Evolutionary conservation across 1,140 invertebrate genomes (phyloP).

Genomic region (Sinonovacula constricta): DNA sequence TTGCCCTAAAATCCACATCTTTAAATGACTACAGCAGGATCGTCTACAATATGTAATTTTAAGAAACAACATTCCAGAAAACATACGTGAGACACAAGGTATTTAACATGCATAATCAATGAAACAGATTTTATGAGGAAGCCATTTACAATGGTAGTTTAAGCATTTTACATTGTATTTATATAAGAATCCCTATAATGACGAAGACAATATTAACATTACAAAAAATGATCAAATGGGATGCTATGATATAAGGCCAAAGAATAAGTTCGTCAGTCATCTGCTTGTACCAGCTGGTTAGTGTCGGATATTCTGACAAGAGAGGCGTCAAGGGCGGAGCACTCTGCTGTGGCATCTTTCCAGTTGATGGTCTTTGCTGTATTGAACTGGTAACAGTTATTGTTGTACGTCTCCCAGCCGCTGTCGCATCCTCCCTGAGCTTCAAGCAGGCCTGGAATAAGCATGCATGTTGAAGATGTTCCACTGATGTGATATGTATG

Average conservation of each 20-base stretch:
- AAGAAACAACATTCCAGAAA: too few species aligned
- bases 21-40: too few species aligned
- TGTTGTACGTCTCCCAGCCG: too few species aligned
- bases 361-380: conserved; percentile 3
- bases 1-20: too few species aligned
- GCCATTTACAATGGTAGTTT: not conserved
- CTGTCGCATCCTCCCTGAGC: too few species aligned
- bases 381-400: conserved; percentile 14
- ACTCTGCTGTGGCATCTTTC: not conserved
- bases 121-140: not conserved
- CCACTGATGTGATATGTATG: too few species aligned
- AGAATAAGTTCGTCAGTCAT: not conserved
- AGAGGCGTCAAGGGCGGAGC: not conserved
- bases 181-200: not conserved
- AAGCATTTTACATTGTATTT: not conserved
- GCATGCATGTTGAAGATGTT: too few species aligned
- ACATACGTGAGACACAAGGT: too few species aligned
- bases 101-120: too few species aligned
- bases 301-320: not conserved
- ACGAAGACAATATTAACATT: not conserved
- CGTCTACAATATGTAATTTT: too few species aligned
- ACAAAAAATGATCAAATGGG: not conserved
- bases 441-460: too few species aligned
- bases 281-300: conserved; percentile 10
- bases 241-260: not conserved